These are phyloP conservation scores for Euclidia mi DNA, from an alignment of 2,888 invertebrate genomes.

Conservation along the genomic window DNA sequence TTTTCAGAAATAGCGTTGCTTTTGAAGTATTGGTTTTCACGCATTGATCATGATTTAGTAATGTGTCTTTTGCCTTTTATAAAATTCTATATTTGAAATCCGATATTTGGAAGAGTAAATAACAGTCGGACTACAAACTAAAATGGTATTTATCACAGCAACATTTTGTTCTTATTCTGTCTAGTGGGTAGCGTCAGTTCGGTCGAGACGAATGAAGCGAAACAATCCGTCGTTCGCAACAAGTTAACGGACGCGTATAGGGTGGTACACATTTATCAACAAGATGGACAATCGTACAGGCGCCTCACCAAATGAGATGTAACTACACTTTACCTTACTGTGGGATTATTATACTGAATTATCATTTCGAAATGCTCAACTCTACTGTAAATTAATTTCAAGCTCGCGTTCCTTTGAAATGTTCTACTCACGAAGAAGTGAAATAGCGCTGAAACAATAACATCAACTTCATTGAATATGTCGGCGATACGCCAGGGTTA, in stretches of 20 bases:
- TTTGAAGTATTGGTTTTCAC: slow-evolving; percentile 3
- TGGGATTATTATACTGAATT: slow-evolving; percentile 29
- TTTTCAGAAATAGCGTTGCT: background rate
- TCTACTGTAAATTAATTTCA: slow-evolving; percentile 29
- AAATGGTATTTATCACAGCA: slow-evolving; percentile 72
- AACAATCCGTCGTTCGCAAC: slow-evolving; percentile 74
- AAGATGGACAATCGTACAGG: slow-evolving; percentile 66
- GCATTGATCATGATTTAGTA: slow-evolving; percentile 2
- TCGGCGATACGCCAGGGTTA: too few relatives aligned
- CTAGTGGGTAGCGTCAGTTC: slow-evolving; percentile 58
- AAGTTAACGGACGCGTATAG: slow-evolving; percentile 71
- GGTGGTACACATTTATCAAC: slow-evolving; percentile 78
- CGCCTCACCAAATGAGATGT: slow-evolving; percentile 60
- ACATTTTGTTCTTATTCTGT: slow-evolving; percentile 66
- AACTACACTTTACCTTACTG: slow-evolving; percentile 37
- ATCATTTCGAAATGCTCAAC: slow-evolving; percentile 21
- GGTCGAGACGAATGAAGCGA: slow-evolving; percentile 62
- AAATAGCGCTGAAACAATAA: slow-evolving; percentile 14
- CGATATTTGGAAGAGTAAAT: background rate
- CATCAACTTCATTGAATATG: slow-evolving; percentile 10
- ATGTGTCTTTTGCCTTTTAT: background rate
- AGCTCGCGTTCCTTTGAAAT: slow-evolving; percentile 11
- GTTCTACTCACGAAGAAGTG: slow-evolving; percentile 12
- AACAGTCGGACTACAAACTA: slow-evolving; percentile 29
- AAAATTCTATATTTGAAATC: background rate